Conservation (phyloP, 2,888 invertebrate species). For the Heliconius ismenius region DNA sequence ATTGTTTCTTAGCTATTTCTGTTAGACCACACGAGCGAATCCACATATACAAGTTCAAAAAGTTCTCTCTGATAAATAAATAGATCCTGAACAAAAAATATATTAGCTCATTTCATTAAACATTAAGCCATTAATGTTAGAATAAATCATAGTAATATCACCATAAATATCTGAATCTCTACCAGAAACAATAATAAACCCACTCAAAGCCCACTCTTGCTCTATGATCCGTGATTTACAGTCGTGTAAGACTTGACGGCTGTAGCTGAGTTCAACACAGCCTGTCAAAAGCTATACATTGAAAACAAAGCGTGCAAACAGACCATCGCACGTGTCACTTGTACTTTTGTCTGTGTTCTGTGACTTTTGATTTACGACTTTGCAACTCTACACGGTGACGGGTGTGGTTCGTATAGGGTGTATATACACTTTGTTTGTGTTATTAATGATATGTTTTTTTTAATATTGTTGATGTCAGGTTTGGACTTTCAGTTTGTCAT, state of each 20-base stretch:
- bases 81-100: too few species aligned
- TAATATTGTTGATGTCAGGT: neutral
- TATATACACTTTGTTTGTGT: slow-evolving; percentile 1
- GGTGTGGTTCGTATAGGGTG: slow-evolving; percentile 21
- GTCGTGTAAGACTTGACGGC: slow-evolving; percentile 42
- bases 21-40: too few species aligned
- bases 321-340: slow-evolving; percentile 21
- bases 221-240: slow-evolving; percentile 52
- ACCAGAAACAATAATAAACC: neutral
- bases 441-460: neutral
- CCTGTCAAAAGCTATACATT: slow-evolving; percentile 32
- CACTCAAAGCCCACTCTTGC: slow-evolving; percentile 10
- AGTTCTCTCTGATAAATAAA: too few species aligned
- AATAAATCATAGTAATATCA: neutral
- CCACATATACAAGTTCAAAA: too few species aligned
- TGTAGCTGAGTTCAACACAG: slow-evolving; percentile 45
- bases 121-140: neutral
- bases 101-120: neutral
- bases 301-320: slow-evolving; percentile 22
- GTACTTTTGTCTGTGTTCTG: slow-evolving; percentile 23
- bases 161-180: neutral
- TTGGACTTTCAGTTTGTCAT: neutral
- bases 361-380: slow-evolving; percentile 24
- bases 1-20: too few species aligned
- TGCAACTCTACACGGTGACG: slow-evolving; percentile 29